Base-by-base conservation (phyloP, 1,140 invertebrate species). In the Procambarus clarkii region DNA sequence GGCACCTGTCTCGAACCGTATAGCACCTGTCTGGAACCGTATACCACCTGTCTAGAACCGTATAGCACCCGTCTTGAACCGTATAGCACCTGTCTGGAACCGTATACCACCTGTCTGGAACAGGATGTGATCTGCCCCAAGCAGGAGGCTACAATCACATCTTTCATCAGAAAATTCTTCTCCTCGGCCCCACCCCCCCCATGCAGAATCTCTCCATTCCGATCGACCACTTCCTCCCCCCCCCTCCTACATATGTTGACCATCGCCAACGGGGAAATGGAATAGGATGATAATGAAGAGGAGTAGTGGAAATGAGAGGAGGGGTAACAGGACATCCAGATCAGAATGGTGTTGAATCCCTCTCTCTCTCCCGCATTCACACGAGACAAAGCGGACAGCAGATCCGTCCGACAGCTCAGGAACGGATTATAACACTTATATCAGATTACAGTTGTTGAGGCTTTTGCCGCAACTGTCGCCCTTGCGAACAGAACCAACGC, bases 351-450 rank as follows among this genome's bases (percentile, higher is more conserved):
- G 86, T 79, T 88, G 58, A 88, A 88, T 88, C 86, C 77, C n/a
- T 24, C 76, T 79, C 58, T 46, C 60, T 64, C 9, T 15, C 9
- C 9, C 7, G 18, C 60, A 64, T 89, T 89, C 64, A 24, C 60
- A 9, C 87, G 60, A 89, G 87, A 89, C 87, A 89, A 89, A 89
- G 50, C 58, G 60, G 60, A 18, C 13, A 60, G 79, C 74, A 81
- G 87, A 44, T 89, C 81, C 76, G 87, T 71, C 87, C 71, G 87
- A 48, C 87, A 79, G 58, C 11, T 34, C 87, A 82, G 13, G 87
- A 89, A 79, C 76, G 78, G 87, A 89, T 89, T 89, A 82, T 82
- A 89, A 89, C 87, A 89, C 87, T 82, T 76, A 89, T 82, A 82
- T 89, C 79, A 76, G 87, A 89, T 89, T 82, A 89, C 81, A 64